A percentile compares a stretch with the other conserved stretches of the same genome.
These are phyloP conservation scores for Andrena flavipes DNA, from an alignment of 2,888 invertebrate genomes.

Conservation along the genomic window DNA sequence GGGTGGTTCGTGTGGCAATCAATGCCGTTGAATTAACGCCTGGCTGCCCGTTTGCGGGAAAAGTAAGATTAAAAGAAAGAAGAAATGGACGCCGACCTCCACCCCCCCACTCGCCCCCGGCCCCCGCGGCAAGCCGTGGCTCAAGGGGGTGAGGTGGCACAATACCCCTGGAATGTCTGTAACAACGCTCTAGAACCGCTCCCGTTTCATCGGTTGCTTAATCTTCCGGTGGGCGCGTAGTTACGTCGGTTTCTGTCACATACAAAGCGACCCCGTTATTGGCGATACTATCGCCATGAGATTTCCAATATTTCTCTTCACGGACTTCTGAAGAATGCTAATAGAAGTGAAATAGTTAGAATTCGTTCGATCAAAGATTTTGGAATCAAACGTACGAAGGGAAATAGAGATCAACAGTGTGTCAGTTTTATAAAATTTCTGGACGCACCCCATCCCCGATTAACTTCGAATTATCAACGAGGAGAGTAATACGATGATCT, in stretches of 20 bases:
- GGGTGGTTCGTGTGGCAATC: constrained; percentile 83
- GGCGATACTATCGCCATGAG: constrained; percentile 51
- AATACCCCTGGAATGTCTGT: constrained; percentile 70
- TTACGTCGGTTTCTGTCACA: constrained; percentile 64
- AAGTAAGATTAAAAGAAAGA: constrained; percentile 84
- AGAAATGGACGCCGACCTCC: constrained; percentile 82
- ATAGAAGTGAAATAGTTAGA: too few relatives aligned
- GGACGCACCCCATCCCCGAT: not conserved
- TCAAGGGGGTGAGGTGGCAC: constrained; percentile 39
- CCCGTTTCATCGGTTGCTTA: constrained; percentile 75
- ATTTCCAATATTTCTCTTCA: not conserved
- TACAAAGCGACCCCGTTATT: constrained; percentile 61
- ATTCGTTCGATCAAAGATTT: too few relatives aligned
- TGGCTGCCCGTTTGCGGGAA: constrained; percentile 84
- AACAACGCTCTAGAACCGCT: constrained; percentile 67
- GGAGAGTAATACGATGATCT: not conserved
- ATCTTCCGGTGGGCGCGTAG: constrained; percentile 65
- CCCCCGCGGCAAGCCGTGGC: constrained; percentile 49
- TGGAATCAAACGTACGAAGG: too few relatives aligned
- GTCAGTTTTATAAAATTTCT: not conserved
- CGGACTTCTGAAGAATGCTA: too few relatives aligned
- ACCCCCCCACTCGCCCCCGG: not conserved
- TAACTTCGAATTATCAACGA: not conserved
- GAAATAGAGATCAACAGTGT: too few relatives aligned
- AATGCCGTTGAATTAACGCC: constrained; percentile 85